Evolutionary conservation across 2,888 invertebrate genomes (phyloP).

Genomic region (Lasius platythorax): DNA sequence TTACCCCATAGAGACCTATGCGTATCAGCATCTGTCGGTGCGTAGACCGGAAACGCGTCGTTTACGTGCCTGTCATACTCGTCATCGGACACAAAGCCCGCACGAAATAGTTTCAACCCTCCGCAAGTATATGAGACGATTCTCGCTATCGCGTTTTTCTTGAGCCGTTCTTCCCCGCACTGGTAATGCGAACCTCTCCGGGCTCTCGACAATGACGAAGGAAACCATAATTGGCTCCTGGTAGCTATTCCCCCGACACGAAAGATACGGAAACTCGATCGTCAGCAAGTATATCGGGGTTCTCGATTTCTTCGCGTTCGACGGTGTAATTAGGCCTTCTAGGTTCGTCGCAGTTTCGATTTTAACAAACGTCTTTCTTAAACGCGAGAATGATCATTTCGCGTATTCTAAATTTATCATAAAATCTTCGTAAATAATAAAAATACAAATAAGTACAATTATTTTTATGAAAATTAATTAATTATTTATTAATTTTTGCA

Average conservation of each 20-base stretch:
- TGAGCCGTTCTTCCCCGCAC: conserved; percentile 44
- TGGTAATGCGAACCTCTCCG: conserved; percentile 63
- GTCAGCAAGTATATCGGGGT: conserved; percentile 46
- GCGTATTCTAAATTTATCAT: neutral
- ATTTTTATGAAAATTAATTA: neutral
- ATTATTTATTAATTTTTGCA: neutral
- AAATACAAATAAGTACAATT: neutral
- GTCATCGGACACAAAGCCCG: conserved; percentile 59
- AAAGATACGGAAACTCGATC: conserved; percentile 59
- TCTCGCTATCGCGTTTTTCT: conserved; percentile 58
- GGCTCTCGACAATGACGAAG: conserved; percentile 66
- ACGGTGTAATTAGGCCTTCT: conserved; percentile 42
- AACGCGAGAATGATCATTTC: conserved; percentile 22
- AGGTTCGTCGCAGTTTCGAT: conserved; percentile 21
- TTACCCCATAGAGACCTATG: conserved; percentile 22
- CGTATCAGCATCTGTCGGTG: conserved; percentile 69
- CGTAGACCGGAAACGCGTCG: conserved; percentile 73
- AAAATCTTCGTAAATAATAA: neutral
- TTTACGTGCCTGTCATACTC: conserved; percentile 71
- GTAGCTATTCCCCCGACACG: conserved; percentile 59
- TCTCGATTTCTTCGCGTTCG: conserved; percentile 49
- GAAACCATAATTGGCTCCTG: conserved; percentile 72
- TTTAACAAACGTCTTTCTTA: neutral
- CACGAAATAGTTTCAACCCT: conserved; percentile 63
- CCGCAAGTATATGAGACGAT: conserved; percentile 51